Evolutionary conservation across 1,140 invertebrate genomes (phyloP), one percentile per base, ranked within the genome.

Genomic region (Hylaeus volcanicus): DNA sequence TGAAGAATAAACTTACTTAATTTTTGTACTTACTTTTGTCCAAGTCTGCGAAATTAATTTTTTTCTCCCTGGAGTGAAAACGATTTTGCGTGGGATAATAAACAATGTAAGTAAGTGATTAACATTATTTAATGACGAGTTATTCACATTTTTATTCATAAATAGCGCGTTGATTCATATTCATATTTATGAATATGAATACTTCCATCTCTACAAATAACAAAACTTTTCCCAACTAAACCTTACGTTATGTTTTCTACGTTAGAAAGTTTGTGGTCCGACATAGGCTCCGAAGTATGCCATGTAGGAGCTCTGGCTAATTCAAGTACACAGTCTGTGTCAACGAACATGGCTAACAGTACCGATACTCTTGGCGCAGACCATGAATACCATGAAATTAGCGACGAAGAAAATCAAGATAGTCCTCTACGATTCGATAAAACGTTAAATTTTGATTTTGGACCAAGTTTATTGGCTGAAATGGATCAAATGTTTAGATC

Each of bases 401-500:
- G 97, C 51, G 97, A 98, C 90, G 97, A 98, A 84, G 97, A 98
- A 86, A 96, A 94, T 81, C 92, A 93, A 66, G 92, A 93, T 8
- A 93, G 92, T 81, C 92, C 92, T 0, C 69, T 93, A 41, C 91
- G 91, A 85, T 93, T 93, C 56, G 93, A 93, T 56, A 93, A 93
- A 79, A 89, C 92, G 0, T 74, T 94, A 4, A 95, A 96, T 66
- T 96, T 97, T 81, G 98, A 99, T 93, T 96, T 99, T 89, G 98
- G 98, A 14, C 97, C 98, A 9, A 99, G 98, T 82, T 93, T 99
- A 55, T 94, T 99, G 88, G 98, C 98, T 89, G 98, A 99, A 93
- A 98, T 99, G 95, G 98, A 99, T 90, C 97, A 98, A 75, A 97
- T 99, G 93, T 97, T 99, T 88, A 96, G 96, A 86, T 96, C 96